A percentile compares a stretch with the other conserved stretches of the same genome.
Evolutionary conservation across 1,140 invertebrate genomes (phyloP).

Genomic region (Chironomus striatipennis): DNA sequence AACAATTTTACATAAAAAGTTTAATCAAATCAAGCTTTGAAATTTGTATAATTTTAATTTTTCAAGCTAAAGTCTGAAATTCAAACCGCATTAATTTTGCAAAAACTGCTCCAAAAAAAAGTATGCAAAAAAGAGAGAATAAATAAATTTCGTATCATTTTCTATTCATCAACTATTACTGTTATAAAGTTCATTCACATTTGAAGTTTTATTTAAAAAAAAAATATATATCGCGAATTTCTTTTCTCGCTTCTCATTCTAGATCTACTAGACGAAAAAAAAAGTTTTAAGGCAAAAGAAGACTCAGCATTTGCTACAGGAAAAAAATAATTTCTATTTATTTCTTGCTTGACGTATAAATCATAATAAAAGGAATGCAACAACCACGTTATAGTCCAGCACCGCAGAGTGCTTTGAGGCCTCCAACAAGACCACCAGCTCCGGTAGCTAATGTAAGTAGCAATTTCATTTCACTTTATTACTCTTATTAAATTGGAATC

Average conservation of each 20-base stretch:
- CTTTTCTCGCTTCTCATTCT: not conserved
- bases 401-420: conserved; percentile 6
- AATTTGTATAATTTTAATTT: no score
- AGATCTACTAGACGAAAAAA: conserved; percentile 5
- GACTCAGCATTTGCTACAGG: not conserved
- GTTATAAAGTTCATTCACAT: conserved; percentile 8
- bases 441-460: not conserved
- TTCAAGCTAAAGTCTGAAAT: no score
- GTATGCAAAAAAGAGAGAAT: not conserved
- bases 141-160: not conserved
- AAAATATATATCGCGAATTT: not conserved
- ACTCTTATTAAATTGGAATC: no score
- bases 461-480: not conserved
- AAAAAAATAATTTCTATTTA: not conserved
- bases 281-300: not conserved
- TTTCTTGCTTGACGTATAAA: not conserved
- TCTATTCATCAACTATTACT: not conserved
- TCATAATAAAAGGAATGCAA: conserved; percentile 12
- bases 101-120: not conserved
- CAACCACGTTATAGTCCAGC: conserved; percentile 25
- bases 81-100: not conserved
- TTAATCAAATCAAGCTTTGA: no score
- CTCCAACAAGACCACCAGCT: not conserved
- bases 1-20: no score
- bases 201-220: not conserved